Evolutionary conservation across 2,113 vertebrate species (phyloP), one percentile per base, ranked within the genome.

Genomic region (Phalacrocorax aristotelis): DNA sequence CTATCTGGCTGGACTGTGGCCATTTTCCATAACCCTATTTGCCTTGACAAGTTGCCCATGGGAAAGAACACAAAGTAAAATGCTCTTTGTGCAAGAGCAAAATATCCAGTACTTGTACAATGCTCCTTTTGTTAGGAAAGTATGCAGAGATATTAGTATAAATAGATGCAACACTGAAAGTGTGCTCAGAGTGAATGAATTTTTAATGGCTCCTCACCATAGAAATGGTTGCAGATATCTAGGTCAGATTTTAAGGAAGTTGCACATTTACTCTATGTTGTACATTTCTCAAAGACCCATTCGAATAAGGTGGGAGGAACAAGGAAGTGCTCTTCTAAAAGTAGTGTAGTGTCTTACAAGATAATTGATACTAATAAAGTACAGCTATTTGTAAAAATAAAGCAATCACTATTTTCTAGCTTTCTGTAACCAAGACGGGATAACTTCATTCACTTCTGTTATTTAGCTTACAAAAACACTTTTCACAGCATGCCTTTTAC

Each of bases 401-500:
- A 95, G 89, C 51, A 55, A 84, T 95, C 58, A 2, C 86, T 89
- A 15, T 89, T 92, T 97, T 91, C 94, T 65, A 48, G 7, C 57
- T 82, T 34, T 94, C 72, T 66, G 25, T 87, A 94, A 85, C 74
- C 62, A 70, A 86, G 74, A 66, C 0, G 0, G 62, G 75, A 51
- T 95, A 87, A 89, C 78, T 94, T 91, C 58, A 70, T 91, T 93
- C 93, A 42, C 74, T 94, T 72, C 8, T 74, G 87, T 85, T 89
- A 79, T 78, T 92, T 91, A 62, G 87, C 84, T 95, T 77, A 52
- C 79, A 87, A 80, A 80, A 94, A 77, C 79, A 70, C 74, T 94
- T 95, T 91, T 95, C 93, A 88, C 95, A 94, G 91, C 78, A 77
- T 77, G 93, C 57, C 38, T 84, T 83, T 97, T 91, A 95, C 81